Conservation (phyloP, 2,113 vertebrate genomes). For the Pedionomus torquatus region DNA sequence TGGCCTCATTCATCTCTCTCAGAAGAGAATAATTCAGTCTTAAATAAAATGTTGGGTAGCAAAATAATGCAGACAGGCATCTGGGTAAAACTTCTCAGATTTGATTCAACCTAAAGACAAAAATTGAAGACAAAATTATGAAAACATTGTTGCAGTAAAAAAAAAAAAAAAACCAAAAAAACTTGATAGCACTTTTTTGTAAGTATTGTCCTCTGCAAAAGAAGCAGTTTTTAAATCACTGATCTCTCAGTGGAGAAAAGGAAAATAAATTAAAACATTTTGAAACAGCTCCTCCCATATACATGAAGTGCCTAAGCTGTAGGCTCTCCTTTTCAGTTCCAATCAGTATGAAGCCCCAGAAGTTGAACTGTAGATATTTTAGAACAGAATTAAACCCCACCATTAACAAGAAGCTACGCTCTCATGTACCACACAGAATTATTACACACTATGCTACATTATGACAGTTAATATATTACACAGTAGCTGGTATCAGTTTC, state of each 20-base stretch:
- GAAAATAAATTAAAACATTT: background rate
- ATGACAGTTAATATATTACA: background rate
- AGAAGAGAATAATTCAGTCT: background rate
- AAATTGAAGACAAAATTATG: background rate
- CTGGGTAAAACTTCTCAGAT: background rate
- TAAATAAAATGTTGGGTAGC: background rate
- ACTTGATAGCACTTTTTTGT: background rate
- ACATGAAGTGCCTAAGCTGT: background rate
- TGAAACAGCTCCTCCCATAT: background rate
- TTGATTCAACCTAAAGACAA: background rate
- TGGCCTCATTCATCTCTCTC: background rate
- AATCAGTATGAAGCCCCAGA: background rate
- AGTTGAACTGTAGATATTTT: background rate
- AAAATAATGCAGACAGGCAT: background rate
- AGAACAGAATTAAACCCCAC: background rate
- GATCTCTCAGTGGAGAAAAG: background rate
- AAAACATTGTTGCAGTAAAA: background rate
- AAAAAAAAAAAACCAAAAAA: too few relatives aligned
- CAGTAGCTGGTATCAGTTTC: background rate
- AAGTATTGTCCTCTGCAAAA: background rate
- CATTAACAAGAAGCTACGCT: background rate
- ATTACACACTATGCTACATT: background rate
- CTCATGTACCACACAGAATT: accelerated
- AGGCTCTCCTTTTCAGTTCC: background rate
- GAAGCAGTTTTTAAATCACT: background rate